These are phyloP conservation scores for Falco naumanni DNA, from an alignment of 2,797 vertebrate species.

Conservation along the genomic window DNA sequence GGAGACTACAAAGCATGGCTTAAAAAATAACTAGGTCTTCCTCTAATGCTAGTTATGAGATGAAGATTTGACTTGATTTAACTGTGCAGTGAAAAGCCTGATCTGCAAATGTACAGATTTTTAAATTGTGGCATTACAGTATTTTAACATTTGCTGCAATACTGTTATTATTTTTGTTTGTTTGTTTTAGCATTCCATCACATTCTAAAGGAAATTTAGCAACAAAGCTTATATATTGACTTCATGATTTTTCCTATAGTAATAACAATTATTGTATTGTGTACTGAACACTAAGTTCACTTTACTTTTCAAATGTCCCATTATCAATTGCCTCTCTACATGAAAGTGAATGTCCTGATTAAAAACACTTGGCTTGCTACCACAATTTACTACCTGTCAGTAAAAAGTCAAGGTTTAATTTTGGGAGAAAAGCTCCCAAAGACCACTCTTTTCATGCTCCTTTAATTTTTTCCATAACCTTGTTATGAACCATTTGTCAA, in stretches of 20 bases:
- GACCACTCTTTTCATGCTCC: neutral
- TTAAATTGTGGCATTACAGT: neutral
- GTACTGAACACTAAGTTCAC: neutral
- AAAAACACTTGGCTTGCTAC: neutral
- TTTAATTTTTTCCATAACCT: neutral
- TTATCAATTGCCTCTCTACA: neutral
- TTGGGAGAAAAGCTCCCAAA: neutral
- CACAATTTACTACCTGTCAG: neutral
- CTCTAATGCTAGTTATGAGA: neutral
- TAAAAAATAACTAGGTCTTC: slow-evolving; percentile 16
- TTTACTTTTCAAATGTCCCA: neutral
- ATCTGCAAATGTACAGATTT: neutral
- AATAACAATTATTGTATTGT: neutral
- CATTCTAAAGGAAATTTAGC: neutral
- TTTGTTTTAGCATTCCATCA: neutral
- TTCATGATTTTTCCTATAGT: neutral
- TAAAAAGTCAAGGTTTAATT: neutral
- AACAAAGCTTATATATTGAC: neutral
- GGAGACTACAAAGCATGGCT: slow-evolving; percentile 4
- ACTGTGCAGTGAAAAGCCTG: neutral
- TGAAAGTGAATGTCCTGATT: neutral
- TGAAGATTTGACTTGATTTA: neutral
- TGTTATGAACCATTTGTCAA: neutral
- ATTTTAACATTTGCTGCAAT: neutral
- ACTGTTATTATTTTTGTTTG: neutral